Conservation (phyloP, 2,113 vertebrate genomes). For the Archilochus colubris region DNA sequence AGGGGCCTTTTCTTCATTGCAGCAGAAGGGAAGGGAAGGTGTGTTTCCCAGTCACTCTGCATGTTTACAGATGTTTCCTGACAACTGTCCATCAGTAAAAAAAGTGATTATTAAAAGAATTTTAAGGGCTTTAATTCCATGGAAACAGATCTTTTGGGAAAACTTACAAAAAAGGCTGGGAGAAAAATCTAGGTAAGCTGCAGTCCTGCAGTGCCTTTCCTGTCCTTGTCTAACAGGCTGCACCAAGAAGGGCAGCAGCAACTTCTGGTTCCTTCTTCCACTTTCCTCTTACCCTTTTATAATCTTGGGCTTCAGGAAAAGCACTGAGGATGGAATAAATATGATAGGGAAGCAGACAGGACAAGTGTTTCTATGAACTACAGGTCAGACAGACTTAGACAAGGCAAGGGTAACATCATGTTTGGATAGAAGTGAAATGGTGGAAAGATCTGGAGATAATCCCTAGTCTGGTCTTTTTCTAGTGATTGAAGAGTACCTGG, state of each 20-base stretch:
- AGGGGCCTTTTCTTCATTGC: too few species aligned
- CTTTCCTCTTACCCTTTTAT: not conserved
- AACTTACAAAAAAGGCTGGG: not conserved
- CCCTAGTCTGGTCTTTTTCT: not conserved
- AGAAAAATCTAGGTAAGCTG: not conserved
- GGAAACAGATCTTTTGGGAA: not conserved
- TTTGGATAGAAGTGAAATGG: not conserved
- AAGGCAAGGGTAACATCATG: not conserved
- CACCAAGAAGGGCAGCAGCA: too few species aligned
- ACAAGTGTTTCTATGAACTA: not conserved
- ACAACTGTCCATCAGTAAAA: not conserved
- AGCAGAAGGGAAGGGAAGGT: too few species aligned
- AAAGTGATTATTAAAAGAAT: not conserved
- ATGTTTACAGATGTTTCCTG: not conserved
- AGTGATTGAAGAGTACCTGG: not conserved
- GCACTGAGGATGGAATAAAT: not conserved
- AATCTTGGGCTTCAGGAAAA: not conserved
- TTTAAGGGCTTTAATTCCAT: not conserved
- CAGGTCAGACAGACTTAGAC: not conserved
- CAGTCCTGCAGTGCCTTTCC: not conserved
- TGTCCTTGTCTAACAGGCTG: too few species aligned
- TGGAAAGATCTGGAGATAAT: not conserved
- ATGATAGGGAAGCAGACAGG: not conserved
- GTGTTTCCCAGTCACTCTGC: rapidly evolving
- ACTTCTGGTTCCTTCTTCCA: not conserved